phyloP scores from a whole-genome alignment of 2,113 vertebrate genomes.

The Fulmarus glacialis region DNA sequence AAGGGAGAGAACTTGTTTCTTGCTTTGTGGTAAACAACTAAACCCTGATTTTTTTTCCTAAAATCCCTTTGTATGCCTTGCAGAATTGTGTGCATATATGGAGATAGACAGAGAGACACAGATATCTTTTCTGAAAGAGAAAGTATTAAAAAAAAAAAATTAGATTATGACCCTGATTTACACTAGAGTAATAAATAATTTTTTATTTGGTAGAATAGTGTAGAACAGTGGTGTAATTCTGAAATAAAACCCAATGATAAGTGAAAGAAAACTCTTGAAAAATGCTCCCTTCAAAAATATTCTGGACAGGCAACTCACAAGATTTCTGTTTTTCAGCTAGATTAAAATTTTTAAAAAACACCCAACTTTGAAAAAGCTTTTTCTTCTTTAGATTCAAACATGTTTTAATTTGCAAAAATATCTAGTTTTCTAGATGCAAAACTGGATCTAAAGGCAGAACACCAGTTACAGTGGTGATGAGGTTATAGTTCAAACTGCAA shows the following conservation, averaged over 20 bases:
- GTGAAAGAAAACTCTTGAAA: neutral
- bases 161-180: neutral
- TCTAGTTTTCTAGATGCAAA: neutral
- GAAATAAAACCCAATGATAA: neutral
- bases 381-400: neutral
- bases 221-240: neutral
- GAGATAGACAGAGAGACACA: neutral
- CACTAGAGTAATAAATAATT: neutral
- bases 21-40: neutral
- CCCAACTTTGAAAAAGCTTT: neutral
- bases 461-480: neutral
- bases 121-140: neutral
- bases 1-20: neutral
- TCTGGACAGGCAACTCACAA: neutral
- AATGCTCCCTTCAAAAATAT: neutral
- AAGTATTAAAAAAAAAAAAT: neutral
- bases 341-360: neutral
- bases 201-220: neutral
- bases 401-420: neutral
- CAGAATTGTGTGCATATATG: neutral
- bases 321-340: neutral
- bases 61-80: neutral
- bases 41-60: neutral
- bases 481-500: neutral
- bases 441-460: neutral